These are phyloP conservation scores for Apomyelois bistriatella DNA, from an alignment of 2,888 invertebrate genomes.

Conservation along the genomic window DNA sequence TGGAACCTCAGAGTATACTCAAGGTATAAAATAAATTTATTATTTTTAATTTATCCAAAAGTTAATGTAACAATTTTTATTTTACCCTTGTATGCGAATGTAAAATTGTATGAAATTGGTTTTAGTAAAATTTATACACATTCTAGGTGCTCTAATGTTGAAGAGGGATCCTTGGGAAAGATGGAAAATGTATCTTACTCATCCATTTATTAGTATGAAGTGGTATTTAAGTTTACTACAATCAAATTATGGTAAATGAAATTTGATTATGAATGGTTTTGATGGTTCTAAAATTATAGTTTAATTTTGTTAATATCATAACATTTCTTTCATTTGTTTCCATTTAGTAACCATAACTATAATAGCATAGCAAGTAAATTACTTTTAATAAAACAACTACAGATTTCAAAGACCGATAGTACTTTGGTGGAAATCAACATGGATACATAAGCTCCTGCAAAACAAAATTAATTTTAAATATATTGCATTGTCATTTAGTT, in stretches of 20 bases:
- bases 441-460: too few species aligned
- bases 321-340: not conserved
- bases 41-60: not conserved
- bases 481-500: too few species aligned
- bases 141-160: constrained; percentile 80
- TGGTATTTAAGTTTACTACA: constrained; percentile 79
- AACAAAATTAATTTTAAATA: too few species aligned
- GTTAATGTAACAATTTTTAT: not conserved
- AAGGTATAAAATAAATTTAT: constrained; percentile 76
- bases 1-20: constrained; percentile 98
- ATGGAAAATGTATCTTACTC: constrained; percentile 77
- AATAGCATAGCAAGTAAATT: too few species aligned
- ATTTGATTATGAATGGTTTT: constrained; percentile 15
- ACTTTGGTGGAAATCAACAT: too few species aligned
- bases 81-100: not conserved
- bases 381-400: too few species aligned
- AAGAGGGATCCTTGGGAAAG: constrained; percentile 77
- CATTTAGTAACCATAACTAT: too few species aligned
- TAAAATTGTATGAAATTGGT: not conserved
- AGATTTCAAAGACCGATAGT: too few species aligned
- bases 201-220: constrained; percentile 77
- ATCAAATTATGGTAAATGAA: constrained; percentile 74
- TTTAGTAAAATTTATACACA: constrained; percentile 24
- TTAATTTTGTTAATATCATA: not conserved
- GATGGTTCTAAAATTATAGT: not conserved